These are phyloP conservation scores for Drosophila nannoptera DNA, from an alignment of 1,140 invertebrate genomes.

Conservation along the genomic window DNA sequence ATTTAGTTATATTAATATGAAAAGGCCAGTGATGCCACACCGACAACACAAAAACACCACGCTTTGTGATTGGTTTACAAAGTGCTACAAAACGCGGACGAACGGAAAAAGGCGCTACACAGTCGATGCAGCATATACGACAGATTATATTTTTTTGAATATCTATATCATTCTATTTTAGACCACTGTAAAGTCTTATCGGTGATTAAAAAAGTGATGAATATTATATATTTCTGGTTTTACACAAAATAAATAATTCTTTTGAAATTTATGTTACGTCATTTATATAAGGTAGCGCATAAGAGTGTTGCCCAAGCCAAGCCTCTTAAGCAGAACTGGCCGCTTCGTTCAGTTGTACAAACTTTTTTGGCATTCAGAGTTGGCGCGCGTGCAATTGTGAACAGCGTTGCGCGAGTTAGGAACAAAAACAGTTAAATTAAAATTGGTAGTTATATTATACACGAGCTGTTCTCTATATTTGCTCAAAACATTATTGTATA, in stretches of 20 bases:
- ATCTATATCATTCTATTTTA: background rate
- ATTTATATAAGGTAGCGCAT: slow-evolving; percentile 16
- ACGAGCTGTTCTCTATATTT: slow-evolving; percentile 13
- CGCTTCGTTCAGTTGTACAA: slow-evolving; percentile 45
- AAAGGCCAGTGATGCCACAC: slow-evolving; percentile 46
- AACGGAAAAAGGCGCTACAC: slow-evolving; percentile 66
- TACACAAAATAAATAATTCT: background rate
- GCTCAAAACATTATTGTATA: slow-evolving; percentile 34
- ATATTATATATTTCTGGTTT: background rate
- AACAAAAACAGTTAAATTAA: slow-evolving; percentile 54
- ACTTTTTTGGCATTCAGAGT: slow-evolving; percentile 70
- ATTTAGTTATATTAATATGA: slow-evolving; percentile 1
- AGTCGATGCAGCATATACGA: slow-evolving; percentile 30
- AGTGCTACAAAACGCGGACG: slow-evolving; percentile 64
- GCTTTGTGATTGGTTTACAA: slow-evolving; percentile 50
- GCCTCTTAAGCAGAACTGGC: slow-evolving; percentile 35
- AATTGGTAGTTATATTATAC: slow-evolving; percentile 34
- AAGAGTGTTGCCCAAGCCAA: slow-evolving; percentile 13
- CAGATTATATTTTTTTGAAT: background rate
- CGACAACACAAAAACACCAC: slow-evolving; percentile 41
- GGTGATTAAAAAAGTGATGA: background rate
- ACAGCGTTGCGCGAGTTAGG: slow-evolving; percentile 46
- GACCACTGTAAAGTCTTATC: background rate
- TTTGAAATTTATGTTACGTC: background rate
- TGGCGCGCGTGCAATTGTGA: slow-evolving; percentile 67